A percentile compares a stretch with the other conserved stretches of the same genome.
Evolutionary conservation across 2,113 vertebrate species (phyloP).

Genomic region (Formicarius rufipectus): DNA sequence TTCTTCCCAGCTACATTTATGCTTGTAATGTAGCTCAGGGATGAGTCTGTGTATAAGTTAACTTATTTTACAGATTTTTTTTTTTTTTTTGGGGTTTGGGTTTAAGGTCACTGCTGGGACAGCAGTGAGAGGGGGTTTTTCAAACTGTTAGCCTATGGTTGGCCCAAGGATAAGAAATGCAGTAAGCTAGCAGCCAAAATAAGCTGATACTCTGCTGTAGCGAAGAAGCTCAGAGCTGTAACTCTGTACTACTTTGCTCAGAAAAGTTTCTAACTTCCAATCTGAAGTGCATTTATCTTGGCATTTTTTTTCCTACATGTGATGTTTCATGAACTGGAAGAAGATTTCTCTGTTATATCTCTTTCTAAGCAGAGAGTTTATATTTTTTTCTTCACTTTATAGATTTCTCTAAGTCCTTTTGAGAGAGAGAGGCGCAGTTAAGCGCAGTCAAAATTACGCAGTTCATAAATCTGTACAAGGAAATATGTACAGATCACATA

Average conservation of each 20-base stretch:
- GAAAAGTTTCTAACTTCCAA: neutral
- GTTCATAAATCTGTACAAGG: neutral
- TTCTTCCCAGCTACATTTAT: neutral
- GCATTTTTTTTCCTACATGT: neutral
- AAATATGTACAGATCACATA: neutral
- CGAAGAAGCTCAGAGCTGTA: neutral
- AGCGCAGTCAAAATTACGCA: neutral
- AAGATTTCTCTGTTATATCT: neutral
- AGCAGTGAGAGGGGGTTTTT: neutral
- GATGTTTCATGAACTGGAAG: neutral
- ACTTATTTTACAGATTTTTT: neutral
- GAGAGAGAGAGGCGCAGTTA: neutral
- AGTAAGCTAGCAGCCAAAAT: constrained; percentile 1
- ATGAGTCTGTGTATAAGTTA: neutral
- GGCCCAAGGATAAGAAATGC: neutral
- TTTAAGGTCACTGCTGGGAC: constrained; percentile 36
- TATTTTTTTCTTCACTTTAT: neutral
- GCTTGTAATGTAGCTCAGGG: neutral
- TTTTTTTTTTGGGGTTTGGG: neutral
- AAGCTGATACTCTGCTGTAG: neutral
- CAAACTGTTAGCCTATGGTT: neutral
- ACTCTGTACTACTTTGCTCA: neutral
- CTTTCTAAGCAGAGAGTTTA: neutral
- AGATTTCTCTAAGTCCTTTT: neutral
- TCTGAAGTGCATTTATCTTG: neutral